Conservation (phyloP, 2,113 vertebrate species). For the Tapirus terrestris region DNA sequence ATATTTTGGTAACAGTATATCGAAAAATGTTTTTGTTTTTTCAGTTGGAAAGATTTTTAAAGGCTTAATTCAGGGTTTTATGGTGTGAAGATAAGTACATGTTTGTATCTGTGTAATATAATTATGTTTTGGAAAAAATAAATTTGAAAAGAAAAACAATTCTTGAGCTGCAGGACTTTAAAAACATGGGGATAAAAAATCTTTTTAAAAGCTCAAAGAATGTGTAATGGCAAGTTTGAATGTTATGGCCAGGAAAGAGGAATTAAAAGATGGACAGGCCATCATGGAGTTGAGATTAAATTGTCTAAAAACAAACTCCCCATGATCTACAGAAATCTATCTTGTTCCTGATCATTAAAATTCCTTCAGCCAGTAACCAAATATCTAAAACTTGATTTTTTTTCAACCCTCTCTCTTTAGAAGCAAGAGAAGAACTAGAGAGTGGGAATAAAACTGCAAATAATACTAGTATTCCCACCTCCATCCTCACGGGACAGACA, state of each 20-base stretch:
- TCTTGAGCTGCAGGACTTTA: background rate
- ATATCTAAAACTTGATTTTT: background rate
- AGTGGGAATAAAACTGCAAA: background rate
- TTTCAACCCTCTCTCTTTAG: constrained; percentile 10
- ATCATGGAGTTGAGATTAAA: background rate
- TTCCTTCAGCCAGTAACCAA: background rate
- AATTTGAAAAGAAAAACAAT: constrained; percentile 23
- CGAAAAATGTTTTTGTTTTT: background rate
- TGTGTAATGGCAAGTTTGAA: background rate
- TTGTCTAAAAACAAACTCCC: background rate
- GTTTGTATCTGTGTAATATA: background rate
- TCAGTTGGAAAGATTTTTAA: constrained; percentile 48
- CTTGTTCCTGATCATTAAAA: constrained; percentile 1
- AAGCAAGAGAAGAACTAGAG: background rate
- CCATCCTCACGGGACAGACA: background rate
- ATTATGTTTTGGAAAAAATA: constrained; percentile 29
- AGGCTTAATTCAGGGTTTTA: background rate
- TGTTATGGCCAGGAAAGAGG: background rate
- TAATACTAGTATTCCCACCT: background rate
- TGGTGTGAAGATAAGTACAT: constrained; percentile 5
- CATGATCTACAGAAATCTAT: background rate
- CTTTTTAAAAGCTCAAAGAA: background rate
- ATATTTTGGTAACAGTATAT: constrained; percentile 45
- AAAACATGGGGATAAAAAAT: constrained; percentile 18
- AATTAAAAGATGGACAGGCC: background rate